Evolutionary conservation across 2,888 invertebrate genomes (phyloP).

Genomic region (Mermis nigrescens): DNA sequence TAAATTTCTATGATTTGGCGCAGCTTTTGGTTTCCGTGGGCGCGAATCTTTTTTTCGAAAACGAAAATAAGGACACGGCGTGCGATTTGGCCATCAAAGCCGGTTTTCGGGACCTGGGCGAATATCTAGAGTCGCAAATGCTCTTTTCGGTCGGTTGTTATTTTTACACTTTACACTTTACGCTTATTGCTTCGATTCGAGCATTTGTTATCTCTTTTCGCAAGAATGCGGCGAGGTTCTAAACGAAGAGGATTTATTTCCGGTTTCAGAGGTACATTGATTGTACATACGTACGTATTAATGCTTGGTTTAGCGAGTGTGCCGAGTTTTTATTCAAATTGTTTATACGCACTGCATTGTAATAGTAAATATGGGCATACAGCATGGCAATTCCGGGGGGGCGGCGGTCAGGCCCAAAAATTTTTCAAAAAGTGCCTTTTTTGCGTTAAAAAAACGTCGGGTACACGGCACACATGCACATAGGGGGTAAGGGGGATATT

Average conservation of each 20-base stretch:
- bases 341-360: no score
- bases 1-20: conserved; percentile 10
- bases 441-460: no score
- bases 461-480: no score
- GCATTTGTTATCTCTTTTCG: not conserved
- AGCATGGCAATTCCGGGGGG: no score
- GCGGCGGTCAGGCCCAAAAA: no score
- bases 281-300: no score
- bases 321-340: no score
- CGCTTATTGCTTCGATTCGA: not conserved
- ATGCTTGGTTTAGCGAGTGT: no score
- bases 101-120: conserved; percentile 44
- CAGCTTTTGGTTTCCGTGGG: conserved; percentile 42
- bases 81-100: conserved; percentile 47
- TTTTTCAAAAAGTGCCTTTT: no score
- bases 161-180: not conserved
- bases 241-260: conserved; percentile 13
- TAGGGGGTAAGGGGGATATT: no score
- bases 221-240: conserved; percentile 8
- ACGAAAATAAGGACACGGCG: conserved; percentile 45
- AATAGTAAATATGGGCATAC: no score
- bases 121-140: conserved; percentile 48
- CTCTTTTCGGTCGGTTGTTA: conserved; percentile 39
- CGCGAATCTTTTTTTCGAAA: conserved; percentile 45
- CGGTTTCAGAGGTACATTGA: conserved; percentile 10